Percentiles rank a stretch among this genome's conserved stretches.
phyloP scores from a whole-genome alignment of 2,888 invertebrate species.

The Myopa testacea region DNA sequence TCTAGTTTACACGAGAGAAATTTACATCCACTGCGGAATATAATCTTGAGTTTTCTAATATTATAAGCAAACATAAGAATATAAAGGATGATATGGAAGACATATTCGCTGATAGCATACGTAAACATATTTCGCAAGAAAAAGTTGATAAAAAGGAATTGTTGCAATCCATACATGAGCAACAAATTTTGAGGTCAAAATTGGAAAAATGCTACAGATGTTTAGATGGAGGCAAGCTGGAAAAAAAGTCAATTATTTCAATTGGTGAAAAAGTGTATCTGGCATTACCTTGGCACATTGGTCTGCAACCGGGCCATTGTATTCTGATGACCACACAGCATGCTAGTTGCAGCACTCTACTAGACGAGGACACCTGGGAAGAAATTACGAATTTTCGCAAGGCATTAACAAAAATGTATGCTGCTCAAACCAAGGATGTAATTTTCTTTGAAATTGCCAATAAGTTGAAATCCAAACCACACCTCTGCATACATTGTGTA shows the following conservation, averaged over 20 bases:
- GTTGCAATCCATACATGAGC: slow-evolving; percentile 79
- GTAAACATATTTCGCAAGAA: slow-evolving; percentile 73
- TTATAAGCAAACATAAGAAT: slow-evolving; percentile 76
- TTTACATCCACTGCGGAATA: slow-evolving; percentile 83
- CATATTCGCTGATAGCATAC: slow-evolving; percentile 83
- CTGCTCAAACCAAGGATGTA: slow-evolving; percentile 78
- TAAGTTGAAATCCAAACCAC: slow-evolving; percentile 79
- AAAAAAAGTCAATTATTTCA: slow-evolving; percentile 87
- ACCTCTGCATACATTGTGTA: slow-evolving; percentile 90
- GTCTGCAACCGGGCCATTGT: slow-evolving; percentile 88
- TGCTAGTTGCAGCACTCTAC: slow-evolving; percentile 79
- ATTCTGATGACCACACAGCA: slow-evolving; percentile 88
- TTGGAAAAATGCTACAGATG: slow-evolving; percentile 87
- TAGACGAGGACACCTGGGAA: slow-evolving; percentile 95
- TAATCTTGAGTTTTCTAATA: slow-evolving; percentile 82
- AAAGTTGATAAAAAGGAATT: slow-evolving; percentile 75
- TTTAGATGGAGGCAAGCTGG: slow-evolving; percentile 81
- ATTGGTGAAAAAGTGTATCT: slow-evolving; percentile 87
- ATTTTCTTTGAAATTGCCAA: slow-evolving; percentile 92
- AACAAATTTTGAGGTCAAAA: slow-evolving; percentile 76
- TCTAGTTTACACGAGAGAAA: slow-evolving; percentile 82
- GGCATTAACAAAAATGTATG: slow-evolving; percentile 83
- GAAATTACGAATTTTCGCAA: slow-evolving; percentile 84
- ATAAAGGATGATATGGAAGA: slow-evolving; percentile 84
- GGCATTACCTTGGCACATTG: slow-evolving; percentile 82